Base-by-base conservation (phyloP, 1,140 invertebrate genomes). In the Bombus superbus region DNA sequence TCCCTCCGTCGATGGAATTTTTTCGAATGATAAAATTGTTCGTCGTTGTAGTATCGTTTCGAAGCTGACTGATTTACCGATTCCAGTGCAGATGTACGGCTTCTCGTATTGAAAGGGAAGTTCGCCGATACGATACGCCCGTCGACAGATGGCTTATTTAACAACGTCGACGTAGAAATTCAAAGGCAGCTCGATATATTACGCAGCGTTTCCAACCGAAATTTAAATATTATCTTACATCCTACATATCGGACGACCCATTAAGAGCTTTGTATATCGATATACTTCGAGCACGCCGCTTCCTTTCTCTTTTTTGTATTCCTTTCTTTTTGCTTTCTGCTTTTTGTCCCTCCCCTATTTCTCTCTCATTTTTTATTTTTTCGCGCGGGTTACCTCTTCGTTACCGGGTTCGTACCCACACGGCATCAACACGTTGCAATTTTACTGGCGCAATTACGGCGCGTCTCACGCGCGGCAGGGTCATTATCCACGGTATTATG, bases 401-500 rank as follows among this genome's bases (percentile, higher is more conserved):
- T 85, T 66, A 80, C n/a, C 42, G 32, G 32, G 68, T 69, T 74
- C 47, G 15, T 42, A 35, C 32, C 32, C 28, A 18, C 32, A 18
- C 18, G 40, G 6, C 38, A 40, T 32, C 25, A 35, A 32, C 40
- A 76, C 25, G 68, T n/a, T n/a, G 42, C 40, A 73, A 81, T 81
- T 47, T 88, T 71, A 83, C 28, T 10, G 13, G 1, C 15, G 66
- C 72, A 85, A 88, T 88, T 79, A 71, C 32, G 18, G 28, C 9
- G 38, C 62, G 71, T 74, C 53, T 62, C 47, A 47, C 32, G 35
- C 69, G 64, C 35, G 11, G 35, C 35, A 68, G 72, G 38, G 22
- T 76, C 64, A 85, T 88, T 44, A 88, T 89, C 72, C 35, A 25
- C 64, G 57, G 28, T n/a, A 32, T n/a, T 71, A 47, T 40, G 44